Conservation (phyloP, 2,797 vertebrate species). For the Coregonus suidteri region DNA sequence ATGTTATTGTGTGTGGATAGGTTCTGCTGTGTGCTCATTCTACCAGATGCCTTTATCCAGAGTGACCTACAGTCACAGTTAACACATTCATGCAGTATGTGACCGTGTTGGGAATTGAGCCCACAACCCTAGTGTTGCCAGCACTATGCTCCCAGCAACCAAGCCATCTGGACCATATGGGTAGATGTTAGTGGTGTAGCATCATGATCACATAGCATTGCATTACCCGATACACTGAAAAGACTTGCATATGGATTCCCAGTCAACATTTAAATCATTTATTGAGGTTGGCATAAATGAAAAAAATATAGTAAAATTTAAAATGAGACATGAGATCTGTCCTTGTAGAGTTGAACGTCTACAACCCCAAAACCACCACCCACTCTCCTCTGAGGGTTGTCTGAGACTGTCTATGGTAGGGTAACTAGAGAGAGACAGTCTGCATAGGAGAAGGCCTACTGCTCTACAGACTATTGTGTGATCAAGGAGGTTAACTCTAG, state of each 20-base stretch:
- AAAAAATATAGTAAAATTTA: too few species aligned
- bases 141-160: not conserved
- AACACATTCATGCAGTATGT: not conserved
- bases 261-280: too few species aligned
- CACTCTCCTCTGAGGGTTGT: too few species aligned
- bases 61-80: not conserved
- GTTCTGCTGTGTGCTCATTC: not conserved
- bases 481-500: too few species aligned
- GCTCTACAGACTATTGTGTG: too few species aligned
- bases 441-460: too few species aligned
- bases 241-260: not conserved
- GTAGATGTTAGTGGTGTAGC: not conserved
- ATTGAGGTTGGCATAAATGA: too few species aligned
- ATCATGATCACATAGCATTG: not conserved
- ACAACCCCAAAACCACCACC: too few species aligned
- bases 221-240: not conserved
- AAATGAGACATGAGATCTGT: too few species aligned
- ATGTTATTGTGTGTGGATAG: not conserved
- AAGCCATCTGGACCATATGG: constrained; percentile 8
- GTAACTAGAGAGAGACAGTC: too few species aligned
- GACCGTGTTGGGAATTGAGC: not conserved
- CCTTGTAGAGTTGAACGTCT: too few species aligned
- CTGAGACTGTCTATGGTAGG: too few species aligned
- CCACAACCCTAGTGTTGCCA: not conserved
- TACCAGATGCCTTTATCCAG: not conserved